These are phyloP conservation scores for Colletes collaris DNA, from an alignment of 2,888 invertebrate genomes.

Conservation along the genomic window DNA sequence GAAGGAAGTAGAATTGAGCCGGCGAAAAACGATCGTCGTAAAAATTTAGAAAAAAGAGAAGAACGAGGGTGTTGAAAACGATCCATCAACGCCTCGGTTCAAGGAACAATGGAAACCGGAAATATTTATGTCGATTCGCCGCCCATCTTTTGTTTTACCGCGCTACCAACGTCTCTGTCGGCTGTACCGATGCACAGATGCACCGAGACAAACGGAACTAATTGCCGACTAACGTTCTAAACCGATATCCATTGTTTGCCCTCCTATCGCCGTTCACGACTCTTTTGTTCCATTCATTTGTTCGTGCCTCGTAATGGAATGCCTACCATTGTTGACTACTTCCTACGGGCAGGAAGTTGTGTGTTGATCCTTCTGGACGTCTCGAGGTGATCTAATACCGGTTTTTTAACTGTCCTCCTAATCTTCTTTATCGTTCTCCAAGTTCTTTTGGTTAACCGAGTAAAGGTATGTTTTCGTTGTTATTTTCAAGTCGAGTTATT, in stretches of 20 bases:
- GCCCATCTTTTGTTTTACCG: slow-evolving; percentile 44
- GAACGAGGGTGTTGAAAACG: neutral
- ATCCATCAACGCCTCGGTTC: neutral
- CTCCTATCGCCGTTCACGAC: slow-evolving; percentile 14
- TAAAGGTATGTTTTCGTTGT: too few relatives aligned
- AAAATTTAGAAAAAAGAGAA: too few relatives aligned
- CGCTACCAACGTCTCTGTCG: neutral
- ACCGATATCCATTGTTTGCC: slow-evolving; percentile 57
- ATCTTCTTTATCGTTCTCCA: neutral
- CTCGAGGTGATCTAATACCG: slow-evolving; percentile 1
- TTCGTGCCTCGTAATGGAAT: neutral
- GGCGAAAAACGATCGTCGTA: too few relatives aligned
- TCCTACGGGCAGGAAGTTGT: neutral
- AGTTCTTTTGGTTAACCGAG: neutral
- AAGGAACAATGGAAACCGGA: slow-evolving; percentile 30
- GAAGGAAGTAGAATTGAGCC: too few relatives aligned
- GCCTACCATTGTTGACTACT: slow-evolving; percentile 19
- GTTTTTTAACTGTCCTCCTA: slow-evolving; percentile 18
- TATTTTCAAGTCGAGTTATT: too few relatives aligned
- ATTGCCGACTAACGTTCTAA: slow-evolving; percentile 59
- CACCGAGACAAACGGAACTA: slow-evolving; percentile 47
- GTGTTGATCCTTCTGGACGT: neutral
- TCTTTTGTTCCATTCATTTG: slow-evolving; percentile 40
- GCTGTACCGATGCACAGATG: slow-evolving; percentile 16
- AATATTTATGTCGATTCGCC: slow-evolving; percentile 53